Conservation (phyloP, 1,140 invertebrate genomes). For the Drosophila navojoa region DNA sequence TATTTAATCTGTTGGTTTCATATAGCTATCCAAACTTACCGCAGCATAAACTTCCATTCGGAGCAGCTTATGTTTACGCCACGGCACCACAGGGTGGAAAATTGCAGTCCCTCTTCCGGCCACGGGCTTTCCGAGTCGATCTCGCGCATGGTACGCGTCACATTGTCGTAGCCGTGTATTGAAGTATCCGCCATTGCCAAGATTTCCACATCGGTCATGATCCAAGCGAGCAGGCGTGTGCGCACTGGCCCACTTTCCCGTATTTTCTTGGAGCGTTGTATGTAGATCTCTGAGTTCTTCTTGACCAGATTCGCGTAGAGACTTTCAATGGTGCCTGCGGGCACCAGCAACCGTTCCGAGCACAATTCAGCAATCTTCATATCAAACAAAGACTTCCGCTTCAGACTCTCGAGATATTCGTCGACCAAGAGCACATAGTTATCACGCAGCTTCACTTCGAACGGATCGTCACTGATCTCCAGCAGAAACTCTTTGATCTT, state of each 20-base stretch:
- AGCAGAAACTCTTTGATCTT: conserved; percentile 93
- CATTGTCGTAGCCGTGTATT: conserved; percentile 92
- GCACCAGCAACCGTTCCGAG: conserved; percentile 92
- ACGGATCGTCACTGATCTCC: conserved; percentile 98
- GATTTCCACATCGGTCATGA: conserved; percentile 91
- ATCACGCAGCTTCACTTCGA: conserved; percentile 97
- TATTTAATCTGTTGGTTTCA: background rate
- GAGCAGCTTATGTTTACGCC: conserved; percentile 91
- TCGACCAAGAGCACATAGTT: conserved; percentile 98
- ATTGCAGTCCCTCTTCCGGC: conserved; percentile 95
- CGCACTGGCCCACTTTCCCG: conserved; percentile 89
- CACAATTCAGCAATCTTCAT: conserved; percentile 89
- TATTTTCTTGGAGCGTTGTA: conserved; percentile 94
- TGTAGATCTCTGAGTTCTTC: conserved; percentile 97
- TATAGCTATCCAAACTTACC: conserved; percentile 37
- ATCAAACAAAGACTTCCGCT: conserved; percentile 95
- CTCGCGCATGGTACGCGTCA: conserved; percentile 89
- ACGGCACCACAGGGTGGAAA: conserved; percentile 96
- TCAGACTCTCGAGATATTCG: conserved; percentile 97
- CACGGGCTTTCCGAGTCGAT: conserved; percentile 94
- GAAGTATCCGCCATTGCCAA: conserved; percentile 94
- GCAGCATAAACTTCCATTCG: conserved; percentile 93
- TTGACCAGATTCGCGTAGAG: conserved; percentile 93
- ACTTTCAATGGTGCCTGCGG: conserved; percentile 92
- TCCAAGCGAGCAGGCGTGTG: conserved; percentile 92